phyloP scores from a whole-genome alignment of 2,888 invertebrate species.

The Drosophila fungiperda region DNA sequence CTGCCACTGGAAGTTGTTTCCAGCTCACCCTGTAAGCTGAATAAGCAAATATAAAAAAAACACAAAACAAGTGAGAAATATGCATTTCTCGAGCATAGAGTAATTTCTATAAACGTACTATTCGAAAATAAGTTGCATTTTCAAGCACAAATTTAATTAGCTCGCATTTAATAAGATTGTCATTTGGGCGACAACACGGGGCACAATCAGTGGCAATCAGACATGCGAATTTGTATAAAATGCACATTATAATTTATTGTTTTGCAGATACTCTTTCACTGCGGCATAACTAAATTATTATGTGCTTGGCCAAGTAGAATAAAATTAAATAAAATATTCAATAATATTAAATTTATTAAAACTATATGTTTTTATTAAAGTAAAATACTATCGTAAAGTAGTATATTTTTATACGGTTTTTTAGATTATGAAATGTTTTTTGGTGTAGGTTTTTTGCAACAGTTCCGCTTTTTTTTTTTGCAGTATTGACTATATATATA shows the following conservation, averaged over 20 bases:
- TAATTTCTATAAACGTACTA: conserved; percentile 25
- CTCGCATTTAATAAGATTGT: conserved; percentile 64
- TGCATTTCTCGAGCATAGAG: conserved; percentile 11
- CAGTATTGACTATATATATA: conserved; percentile 6
- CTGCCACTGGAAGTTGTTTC: conserved; percentile 39
- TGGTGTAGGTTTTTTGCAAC: conserved; percentile 12
- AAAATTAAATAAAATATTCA: background rate
- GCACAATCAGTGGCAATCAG: conserved; percentile 21
- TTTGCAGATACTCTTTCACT: conserved; percentile 3
- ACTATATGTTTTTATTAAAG: background rate
- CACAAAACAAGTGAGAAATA: conserved; percentile 2
- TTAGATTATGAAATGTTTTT: background rate
- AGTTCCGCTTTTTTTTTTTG: conserved; percentile 17
- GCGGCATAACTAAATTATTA: background rate
- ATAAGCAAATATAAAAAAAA: background rate
- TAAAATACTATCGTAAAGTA: background rate
- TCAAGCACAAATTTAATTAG: conserved; percentile 64
- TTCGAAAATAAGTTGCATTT: conserved; percentile 46
- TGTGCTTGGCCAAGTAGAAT: background rate
- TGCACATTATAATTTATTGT: conserved; percentile 47
- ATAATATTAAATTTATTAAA: background rate
- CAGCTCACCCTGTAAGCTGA: conserved; percentile 34
- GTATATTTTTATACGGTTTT: too few relatives aligned
- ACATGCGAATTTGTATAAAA: conserved; percentile 44
- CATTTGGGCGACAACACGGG: conserved; percentile 32